These are phyloP conservation scores for Heterodera schachtii DNA, from an alignment of 1,140 invertebrate genomes.

Conservation along the genomic window DNA sequence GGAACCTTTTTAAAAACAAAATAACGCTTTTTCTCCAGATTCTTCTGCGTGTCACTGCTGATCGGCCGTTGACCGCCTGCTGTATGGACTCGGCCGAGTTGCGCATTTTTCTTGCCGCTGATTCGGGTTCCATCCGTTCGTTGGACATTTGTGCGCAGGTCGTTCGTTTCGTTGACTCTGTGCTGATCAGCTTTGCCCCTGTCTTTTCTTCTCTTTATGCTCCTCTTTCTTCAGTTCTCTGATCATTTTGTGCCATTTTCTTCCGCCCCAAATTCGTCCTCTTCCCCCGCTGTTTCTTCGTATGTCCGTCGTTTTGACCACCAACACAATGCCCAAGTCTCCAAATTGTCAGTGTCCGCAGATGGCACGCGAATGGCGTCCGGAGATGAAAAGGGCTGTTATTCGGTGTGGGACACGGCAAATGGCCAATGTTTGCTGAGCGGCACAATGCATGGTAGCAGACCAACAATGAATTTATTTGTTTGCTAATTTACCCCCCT, in stretches of 20 bases:
- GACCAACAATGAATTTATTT: not conserved
- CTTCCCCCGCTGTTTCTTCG: not conserved
- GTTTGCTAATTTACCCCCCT: not conserved
- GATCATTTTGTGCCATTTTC: constrained; percentile 13
- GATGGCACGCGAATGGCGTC: constrained; percentile 26
- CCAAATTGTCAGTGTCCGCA: constrained; percentile 6
- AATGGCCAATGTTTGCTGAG: constrained; percentile 32
- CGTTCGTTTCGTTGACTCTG: not conserved
- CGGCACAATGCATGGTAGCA: constrained; percentile 14
- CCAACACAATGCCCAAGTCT: constrained; percentile 11
- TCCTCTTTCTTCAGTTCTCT: not conserved
- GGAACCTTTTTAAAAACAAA: too few relatives aligned
- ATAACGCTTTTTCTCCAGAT: constrained; percentile 2
- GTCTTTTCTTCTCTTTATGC: not conserved
- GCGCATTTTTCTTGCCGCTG: constrained; percentile 24
- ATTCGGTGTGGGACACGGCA: constrained; percentile 24
- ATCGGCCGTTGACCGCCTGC: constrained; percentile 27
- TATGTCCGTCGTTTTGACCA: constrained; percentile 10
- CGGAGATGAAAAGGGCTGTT: constrained; percentile 21
- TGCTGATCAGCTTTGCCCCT: too few relatives aligned
- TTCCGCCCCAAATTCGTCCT: constrained; percentile 5
- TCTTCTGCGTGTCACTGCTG: constrained; percentile 22
- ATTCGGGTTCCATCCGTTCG: constrained; percentile 1
- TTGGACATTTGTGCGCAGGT: constrained; percentile 17
- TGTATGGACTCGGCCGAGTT: constrained; percentile 26